Conservation (phyloP, 2,113 vertebrate genomes). For the Sinocyclocheilus anophthalmus region DNA sequence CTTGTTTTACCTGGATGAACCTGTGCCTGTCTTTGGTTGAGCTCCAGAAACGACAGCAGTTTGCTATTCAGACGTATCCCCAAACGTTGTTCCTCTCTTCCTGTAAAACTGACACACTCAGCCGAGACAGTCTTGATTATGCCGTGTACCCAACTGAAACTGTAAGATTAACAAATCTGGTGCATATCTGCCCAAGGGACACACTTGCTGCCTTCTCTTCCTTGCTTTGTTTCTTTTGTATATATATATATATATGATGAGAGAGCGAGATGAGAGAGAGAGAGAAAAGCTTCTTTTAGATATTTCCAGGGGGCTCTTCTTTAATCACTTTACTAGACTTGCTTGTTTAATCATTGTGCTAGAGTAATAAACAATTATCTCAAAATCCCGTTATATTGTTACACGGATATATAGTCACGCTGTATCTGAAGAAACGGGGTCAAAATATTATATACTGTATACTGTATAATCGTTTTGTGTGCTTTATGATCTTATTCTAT, state of each 20-base stretch:
- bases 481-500: not conserved
- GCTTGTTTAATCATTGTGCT: not conserved
- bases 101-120: slow-evolving; percentile 22
- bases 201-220: not conserved
- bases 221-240: slow-evolving; percentile 5
- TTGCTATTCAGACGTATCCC: slow-evolving; percentile 9
- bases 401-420: not conserved
- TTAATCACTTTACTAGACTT: not conserved
- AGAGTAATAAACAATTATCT: not conserved
- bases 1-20: not conserved
- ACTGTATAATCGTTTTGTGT: not conserved
- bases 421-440: slow-evolving; percentile 17
- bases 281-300: not conserved
- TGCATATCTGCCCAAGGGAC: slow-evolving; percentile 25
- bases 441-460: not conserved
- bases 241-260: not conserved
- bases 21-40: slow-evolving; percentile 14
- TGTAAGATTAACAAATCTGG: slow-evolving; percentile 25
- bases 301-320: not conserved
- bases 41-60: slow-evolving; percentile 10
- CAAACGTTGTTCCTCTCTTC: not conserved
- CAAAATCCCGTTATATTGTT: slow-evolving; percentile 11
- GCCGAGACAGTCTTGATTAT: slow-evolving; percentile 18
- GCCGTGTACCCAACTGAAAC: slow-evolving; percentile 16
- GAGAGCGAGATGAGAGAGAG: too few relatives aligned